Evolutionary conservation across 1,140 invertebrate species (phyloP), one percentile per base, ranked within the genome.

Genomic region (Bilobella aurantiaca): DNA sequence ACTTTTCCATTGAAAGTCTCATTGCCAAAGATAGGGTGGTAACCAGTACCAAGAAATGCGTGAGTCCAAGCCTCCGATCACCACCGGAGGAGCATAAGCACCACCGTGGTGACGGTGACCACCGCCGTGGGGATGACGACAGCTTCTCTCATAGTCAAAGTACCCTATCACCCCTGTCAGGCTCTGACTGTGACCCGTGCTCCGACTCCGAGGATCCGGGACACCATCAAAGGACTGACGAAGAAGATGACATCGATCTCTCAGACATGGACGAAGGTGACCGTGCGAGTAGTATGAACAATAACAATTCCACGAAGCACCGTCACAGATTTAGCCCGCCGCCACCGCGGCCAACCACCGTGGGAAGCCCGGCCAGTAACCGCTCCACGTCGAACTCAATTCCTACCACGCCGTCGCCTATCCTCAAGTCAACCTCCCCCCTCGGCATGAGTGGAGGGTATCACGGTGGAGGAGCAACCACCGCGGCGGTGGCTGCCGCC

Each of bases 11-110:
- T 30, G 70, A 72, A 58, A 72, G 68, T 68, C 68, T 72, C 42
- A 72, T 72, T 68, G 70, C 70, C 67, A 72, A 72, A 69, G 70
- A 72, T 58, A 42, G 53, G n/a, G n/a, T n/a, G n/a, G n/a, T n/a
- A n/a, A n/a, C n/a, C n/a, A n/a, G n/a, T n/a, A n/a, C n/a, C n/a
- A n/a, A n/a, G n/a, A n/a, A n/a, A n/a, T n/a, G n/a, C n/a, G n/a
- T n/a, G n/a, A n/a, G n/a, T n/a, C n/a, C n/a, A n/a, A n/a, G n/a
- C n/a, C n/a, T n/a, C n/a, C n/a, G n/a, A n/a, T n/a, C n/a, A n/a
- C n/a, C n/a, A n/a, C n/a, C n/a, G n/a, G n/a, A n/a, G n/a, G n/a
- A n/a, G n/a, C n/a, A n/a, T n/a, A n/a, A n/a, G n/a, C n/a, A n/a
- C n/a, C n/a, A n/a, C n/a, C n/a, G n/a, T n/a, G n/a, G n/a, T n/a